Base-by-base conservation (phyloP, 2,797 vertebrate species). In the Enteromius afrohamiltoni region DNA sequence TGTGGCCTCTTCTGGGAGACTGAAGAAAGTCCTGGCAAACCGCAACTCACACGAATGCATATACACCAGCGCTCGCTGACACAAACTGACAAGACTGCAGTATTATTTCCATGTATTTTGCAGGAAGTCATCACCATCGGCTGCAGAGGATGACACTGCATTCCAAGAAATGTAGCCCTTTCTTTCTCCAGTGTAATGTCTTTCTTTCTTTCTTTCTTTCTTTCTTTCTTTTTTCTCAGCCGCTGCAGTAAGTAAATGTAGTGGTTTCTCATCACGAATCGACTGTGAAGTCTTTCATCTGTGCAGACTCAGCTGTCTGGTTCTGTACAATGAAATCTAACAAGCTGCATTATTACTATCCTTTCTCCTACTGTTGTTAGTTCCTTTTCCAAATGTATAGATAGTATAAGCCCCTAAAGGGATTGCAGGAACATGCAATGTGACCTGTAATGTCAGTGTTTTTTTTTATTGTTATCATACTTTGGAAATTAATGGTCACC, bases 1-100 rank as follows among this genome's bases (percentile, higher is more conserved):
- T 29, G 77, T 29, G 58, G 73, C 58, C 49, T 37, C 64, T 49
- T 55, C 65, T 85, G 13, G 45, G 75, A 67, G 69, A 79, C 47
- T 62, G 26, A 34, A 60, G n/a, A 49, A 74, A 83, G 58, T 64
- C 31, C 65, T 40, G 74, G 65, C 82, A 83, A 45, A 79, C 47
- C n/a, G 2, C 69, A 74, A 80, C 47, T 67, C 68, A 77, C 81
- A 69, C 13, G 5, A n/a, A 51, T 17, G 14, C n/a, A 70, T 16
- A 23, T 37, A 75, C 10, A 37, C 47, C 34, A 40, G 51, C 40
- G 13, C 40, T 34, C 45, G 19, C 14, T 40, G 74, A 71, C n/a
- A 78, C 19, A 65, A 31, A 73, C 53, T 76, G 67, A 69, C 7
- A 80, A 49, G 31, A 75, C 55, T 74, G 65, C 53, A 64, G n/a